A percentile compares a stretch with the other conserved stretches of the same genome.
Evolutionary conservation across 2,113 vertebrate species (phyloP).

Genomic region (Alethe diademata): DNA sequence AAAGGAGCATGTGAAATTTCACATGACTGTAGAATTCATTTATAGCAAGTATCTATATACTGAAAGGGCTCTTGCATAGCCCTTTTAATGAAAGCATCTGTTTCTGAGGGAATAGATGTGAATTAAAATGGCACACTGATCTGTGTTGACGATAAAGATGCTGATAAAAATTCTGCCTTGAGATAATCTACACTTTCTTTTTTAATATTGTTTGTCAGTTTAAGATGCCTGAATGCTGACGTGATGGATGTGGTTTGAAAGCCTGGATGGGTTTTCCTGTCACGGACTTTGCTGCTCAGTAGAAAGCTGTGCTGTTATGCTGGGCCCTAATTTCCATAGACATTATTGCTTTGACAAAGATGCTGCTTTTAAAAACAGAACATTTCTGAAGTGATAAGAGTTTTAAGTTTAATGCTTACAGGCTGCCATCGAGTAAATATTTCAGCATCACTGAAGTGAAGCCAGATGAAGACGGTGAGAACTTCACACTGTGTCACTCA

Average conservation of each 20-base stretch:
- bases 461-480: neutral
- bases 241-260: slow-evolving; percentile 17
- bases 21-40: neutral
- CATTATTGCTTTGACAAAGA: slow-evolving; percentile 24
- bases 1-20: neutral
- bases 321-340: slow-evolving; percentile 17
- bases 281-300: neutral
- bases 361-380: neutral
- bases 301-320: neutral
- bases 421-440: neutral
- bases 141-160: slow-evolving; percentile 35
- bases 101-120: neutral
- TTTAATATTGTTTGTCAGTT: slow-evolving; percentile 51
- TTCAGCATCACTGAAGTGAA: neutral
- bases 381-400: neutral
- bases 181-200: slow-evolving; percentile 26
- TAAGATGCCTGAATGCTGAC: neutral
- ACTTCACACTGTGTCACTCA: neutral
- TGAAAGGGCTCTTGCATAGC: neutral
- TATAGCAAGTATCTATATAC: neutral
- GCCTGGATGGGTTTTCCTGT: slow-evolving; percentile 18
- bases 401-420: neutral
- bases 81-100: slow-evolving; percentile 2
- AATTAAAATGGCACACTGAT: slow-evolving; percentile 35
- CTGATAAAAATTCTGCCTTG: slow-evolving; percentile 35